Conservation (phyloP, 1,140 invertebrate species). For the Polypedilum pembai region DNA sequence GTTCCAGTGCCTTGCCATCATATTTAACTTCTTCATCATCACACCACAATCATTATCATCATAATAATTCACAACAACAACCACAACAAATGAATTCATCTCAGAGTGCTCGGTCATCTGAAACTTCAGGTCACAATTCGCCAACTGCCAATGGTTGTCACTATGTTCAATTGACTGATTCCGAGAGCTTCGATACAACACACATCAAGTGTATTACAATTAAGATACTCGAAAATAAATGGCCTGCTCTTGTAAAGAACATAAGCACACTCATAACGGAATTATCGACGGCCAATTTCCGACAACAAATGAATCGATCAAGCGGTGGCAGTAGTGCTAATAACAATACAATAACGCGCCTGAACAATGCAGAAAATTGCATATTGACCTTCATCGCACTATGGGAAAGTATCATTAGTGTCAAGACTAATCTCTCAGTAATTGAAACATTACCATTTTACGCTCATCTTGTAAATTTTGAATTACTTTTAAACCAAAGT, state of each 20-base stretch:
- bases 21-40: slow-evolving; percentile 23
- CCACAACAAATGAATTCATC: not conserved
- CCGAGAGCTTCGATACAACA: slow-evolving; percentile 71
- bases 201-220: slow-evolving; percentile 77
- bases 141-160: slow-evolving; percentile 48
- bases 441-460: slow-evolving; percentile 84
- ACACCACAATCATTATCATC: not conserved
- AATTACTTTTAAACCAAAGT: slow-evolving; percentile 60
- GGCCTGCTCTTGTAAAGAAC: slow-evolving; percentile 64
- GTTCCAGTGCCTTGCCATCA: slow-evolving; percentile 24
- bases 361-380: slow-evolving; percentile 55
- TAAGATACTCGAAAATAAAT: slow-evolving; percentile 72
- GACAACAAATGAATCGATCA: slow-evolving; percentile 9
- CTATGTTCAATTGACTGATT: slow-evolving; percentile 61
- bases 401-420: slow-evolving; percentile 86
- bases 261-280: slow-evolving; percentile 52
- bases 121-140: slow-evolving; percentile 18
- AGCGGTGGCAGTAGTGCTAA: not conserved
- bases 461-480: slow-evolving; percentile 71
- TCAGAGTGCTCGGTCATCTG: not conserved
- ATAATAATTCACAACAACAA: not conserved
- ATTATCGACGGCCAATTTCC: slow-evolving; percentile 30
- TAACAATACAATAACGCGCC: slow-evolving; percentile 44
- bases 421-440: slow-evolving; percentile 80
- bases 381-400: slow-evolving; percentile 74